Percentiles rank a stretch among this genome's conserved stretches.
These are phyloP conservation scores for Pollachius pollachius DNA, from an alignment of 2,113 vertebrate species.

Conservation along the genomic window DNA sequence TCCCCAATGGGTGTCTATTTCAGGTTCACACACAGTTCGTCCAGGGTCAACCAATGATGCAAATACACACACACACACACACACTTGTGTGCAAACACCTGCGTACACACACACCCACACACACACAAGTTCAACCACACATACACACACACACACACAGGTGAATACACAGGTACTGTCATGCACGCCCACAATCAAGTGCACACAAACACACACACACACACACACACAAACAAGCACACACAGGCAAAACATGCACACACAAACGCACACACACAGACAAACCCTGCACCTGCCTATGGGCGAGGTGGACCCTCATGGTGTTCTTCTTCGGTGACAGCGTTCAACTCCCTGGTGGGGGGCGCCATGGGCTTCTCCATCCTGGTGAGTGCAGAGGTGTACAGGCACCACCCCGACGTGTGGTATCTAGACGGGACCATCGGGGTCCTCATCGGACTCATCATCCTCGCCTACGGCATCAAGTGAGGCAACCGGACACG, in stretches of 20 bases:
- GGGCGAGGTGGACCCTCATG: background rate
- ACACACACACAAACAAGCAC: background rate
- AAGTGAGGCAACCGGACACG: slow-evolving; percentile 80
- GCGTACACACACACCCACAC: background rate
- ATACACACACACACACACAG: background rate
- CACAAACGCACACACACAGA: background rate
- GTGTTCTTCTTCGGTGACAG: slow-evolving; percentile 61
- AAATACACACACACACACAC: too few species aligned
- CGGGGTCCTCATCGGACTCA: slow-evolving; percentile 91
- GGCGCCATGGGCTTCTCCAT: slow-evolving; percentile 97
- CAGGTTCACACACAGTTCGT: too few species aligned
- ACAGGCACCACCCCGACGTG: slow-evolving; percentile 83
- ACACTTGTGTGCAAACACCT: background rate
- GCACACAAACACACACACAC: slow-evolving; percentile 1
- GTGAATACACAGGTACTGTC: too few species aligned
- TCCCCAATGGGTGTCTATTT: too few species aligned
- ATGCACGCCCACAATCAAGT: background rate
- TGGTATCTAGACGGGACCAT: slow-evolving; percentile 95
- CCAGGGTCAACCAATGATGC: too few species aligned
- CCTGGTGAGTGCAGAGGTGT: slow-evolving; percentile 93
- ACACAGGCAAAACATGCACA: background rate
- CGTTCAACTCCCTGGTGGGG: slow-evolving; percentile 95
- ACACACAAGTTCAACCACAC: background rate
- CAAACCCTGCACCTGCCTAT: background rate
- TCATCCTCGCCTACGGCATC: slow-evolving; percentile 92